Percentiles rank a stretch among this genome's conserved stretches.
These are phyloP conservation scores for Drosophila prolongata DNA, from an alignment of 2,888 invertebrate genomes.

Conservation along the genomic window DNA sequence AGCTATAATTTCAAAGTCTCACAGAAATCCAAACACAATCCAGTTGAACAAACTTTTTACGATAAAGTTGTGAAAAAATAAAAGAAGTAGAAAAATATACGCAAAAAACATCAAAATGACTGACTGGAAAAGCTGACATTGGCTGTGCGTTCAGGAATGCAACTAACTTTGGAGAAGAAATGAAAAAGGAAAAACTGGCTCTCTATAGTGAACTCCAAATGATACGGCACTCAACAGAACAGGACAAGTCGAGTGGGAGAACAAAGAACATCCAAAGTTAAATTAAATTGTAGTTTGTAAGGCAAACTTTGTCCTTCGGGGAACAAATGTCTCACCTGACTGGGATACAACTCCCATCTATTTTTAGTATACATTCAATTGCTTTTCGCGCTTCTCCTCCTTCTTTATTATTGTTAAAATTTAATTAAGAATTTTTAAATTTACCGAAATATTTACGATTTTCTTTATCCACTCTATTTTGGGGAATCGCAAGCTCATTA, in stretches of 20 bases:
- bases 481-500: constrained; percentile 68
- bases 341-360: background rate
- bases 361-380: constrained; percentile 43
- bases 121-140: constrained; percentile 32
- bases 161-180: constrained; percentile 21
- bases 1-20: constrained; percentile 14
- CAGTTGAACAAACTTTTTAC: constrained; percentile 50
- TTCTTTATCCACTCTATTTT: constrained; percentile 26
- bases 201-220: constrained; percentile 34
- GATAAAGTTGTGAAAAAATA: constrained; percentile 43
- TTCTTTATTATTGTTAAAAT: constrained; percentile 12
- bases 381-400: constrained; percentile 18
- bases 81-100: constrained; percentile 16
- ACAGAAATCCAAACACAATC: constrained; percentile 29
- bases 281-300: constrained; percentile 84
- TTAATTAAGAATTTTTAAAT: constrained; percentile 67
- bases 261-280: constrained; percentile 83
- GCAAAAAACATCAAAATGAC: constrained; percentile 44
- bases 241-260: constrained; percentile 32
- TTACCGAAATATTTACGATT: constrained; percentile 55
- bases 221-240: constrained; percentile 32
- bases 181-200: constrained; percentile 10
- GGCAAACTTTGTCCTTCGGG: constrained; percentile 77
- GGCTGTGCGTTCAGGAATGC: constrained; percentile 42
- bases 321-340: constrained; percentile 31